Evolutionary conservation across 1,140 invertebrate species (phyloP), one percentile per base, ranked within the genome.

Genomic region (Brachionus angularis): DNA sequence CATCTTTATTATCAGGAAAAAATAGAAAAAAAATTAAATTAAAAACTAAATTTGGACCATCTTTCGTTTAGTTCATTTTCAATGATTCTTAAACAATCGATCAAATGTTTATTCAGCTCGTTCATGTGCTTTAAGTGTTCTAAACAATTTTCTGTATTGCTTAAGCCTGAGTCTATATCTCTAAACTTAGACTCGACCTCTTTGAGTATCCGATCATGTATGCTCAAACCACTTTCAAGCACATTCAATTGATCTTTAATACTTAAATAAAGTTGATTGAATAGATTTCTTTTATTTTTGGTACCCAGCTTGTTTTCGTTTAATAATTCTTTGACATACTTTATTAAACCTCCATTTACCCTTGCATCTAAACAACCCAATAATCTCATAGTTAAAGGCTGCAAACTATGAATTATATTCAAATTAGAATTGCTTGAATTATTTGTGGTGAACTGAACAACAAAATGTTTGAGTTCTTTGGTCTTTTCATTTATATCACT

Each of bases 401-500:
- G 62, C 7, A 67, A n/a, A n/a, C 31, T 33, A 16, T 67, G 62
- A 18, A 67, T 67, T 7, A 67, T 12, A 47, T 46, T 50, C 8
- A 3, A 23, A 47, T 46, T 25, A 2, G 62, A 47, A 34, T 18
- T 67, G 1, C 47, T 14, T 21, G 16, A 34, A 10, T 42, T 67
- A 47, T 29, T 50, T 12, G 62, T 16, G 5, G 62, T 47, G 18
- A 67, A 67, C 16, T 67, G 42, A 29, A 67, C 62, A 25, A 67
- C 47, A 50, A 67, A 67, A 21, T 33, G 33, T 31, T 67, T 67
- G 7, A 67, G 18, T n/a, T 67, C 62, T 12, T 50, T 67, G 4
- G 62, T 67, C 10, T 67, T 67, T 67, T 67, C 62, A 47, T 67
- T 50, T 5, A 67, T 67, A 50, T 67, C 62, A 34, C 39, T 67